A percentile compares a stretch with the other conserved stretches of the same genome.
Conservation (phyloP, 2,113 vertebrate species). For the Amblyopsis rosae region DNA sequence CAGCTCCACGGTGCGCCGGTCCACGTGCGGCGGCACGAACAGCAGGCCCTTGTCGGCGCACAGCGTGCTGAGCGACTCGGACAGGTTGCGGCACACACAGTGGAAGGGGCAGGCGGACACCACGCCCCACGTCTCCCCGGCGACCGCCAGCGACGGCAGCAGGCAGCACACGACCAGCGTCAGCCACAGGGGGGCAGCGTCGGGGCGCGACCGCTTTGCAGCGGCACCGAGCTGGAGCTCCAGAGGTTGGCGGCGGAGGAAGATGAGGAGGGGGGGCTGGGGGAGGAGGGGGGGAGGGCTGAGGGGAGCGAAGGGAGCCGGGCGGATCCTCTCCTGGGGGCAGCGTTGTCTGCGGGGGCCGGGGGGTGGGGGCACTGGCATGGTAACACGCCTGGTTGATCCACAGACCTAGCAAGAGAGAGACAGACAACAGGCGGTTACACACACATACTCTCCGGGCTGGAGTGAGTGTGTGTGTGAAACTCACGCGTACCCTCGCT, state of each 20-base stretch:
- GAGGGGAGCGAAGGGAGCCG: slow-evolving; percentile 16
- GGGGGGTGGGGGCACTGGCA: slow-evolving; percentile 76
- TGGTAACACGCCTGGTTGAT: slow-evolving; percentile 74
- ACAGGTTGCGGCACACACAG: slow-evolving; percentile 91
- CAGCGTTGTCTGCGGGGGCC: slow-evolving; percentile 65
- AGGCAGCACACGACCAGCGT: slow-evolving; percentile 76
- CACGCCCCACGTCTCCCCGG: slow-evolving; percentile 81
- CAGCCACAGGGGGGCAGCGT: slow-evolving; percentile 56
- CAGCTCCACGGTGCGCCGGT: slow-evolving; percentile 89
- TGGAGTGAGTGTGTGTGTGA: slow-evolving; percentile 1
- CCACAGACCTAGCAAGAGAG: slow-evolving; percentile 74
- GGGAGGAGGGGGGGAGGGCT: slow-evolving; percentile 40
- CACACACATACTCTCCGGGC: not conserved
- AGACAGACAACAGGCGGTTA: not conserved
- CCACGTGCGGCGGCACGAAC: slow-evolving; percentile 87
- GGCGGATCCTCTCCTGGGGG: slow-evolving; percentile 37
- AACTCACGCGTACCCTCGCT: slow-evolving; percentile 11
- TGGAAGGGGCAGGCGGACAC: slow-evolving; percentile 86
- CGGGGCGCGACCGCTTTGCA: slow-evolving; percentile 44
- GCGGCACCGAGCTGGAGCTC: not conserved
- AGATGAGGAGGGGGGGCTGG: slow-evolving; percentile 26
- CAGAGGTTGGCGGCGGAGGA: slow-evolving; percentile 17
- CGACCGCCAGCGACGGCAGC: slow-evolving; percentile 70
- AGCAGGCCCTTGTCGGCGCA: slow-evolving; percentile 91
- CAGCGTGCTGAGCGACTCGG: slow-evolving; percentile 89